Base-by-base conservation (phyloP, 1,140 invertebrate genomes). In the Ganaspis sp. region DNA sequence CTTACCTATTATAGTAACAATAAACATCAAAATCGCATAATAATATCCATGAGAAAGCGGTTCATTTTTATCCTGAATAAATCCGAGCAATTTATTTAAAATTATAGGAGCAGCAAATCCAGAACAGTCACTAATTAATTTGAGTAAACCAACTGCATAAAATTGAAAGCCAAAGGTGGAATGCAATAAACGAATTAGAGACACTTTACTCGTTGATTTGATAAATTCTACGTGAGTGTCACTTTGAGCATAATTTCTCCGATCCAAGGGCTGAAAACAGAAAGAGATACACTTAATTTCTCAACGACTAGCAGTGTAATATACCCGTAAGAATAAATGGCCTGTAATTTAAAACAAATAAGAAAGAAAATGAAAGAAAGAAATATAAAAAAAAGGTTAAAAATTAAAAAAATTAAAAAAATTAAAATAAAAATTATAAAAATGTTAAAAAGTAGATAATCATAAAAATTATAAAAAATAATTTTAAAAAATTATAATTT, bases 21-120 rank as follows among this genome's bases (percentile, higher is more conserved):
- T 76, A 85, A 95, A 94, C 69, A 99, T 92, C 0, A 94, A 94
- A 26, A 90, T 89, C 9, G 97, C 97, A 90, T 97, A 98, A 2
- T 95, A 87, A 89, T 97, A 98, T 84, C 97, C 96, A 87, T 92
- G 90, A 82, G 91, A 90, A 58, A 94, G 89, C 71, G 94, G 92
- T 81, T 95, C 93, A 64, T 92, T 87, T 77, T 93, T 93, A 84
- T 95, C 93, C 89, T 98, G 95, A 72, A 98, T 94, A 88, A 95
- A 98, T 19, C 90, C 92, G 8, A 99, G 94, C 5, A 99, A 90
- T 85, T 92, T 93, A 89, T 96, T 97, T 0, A 99, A 91, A 15
- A 99, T 91, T 45, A 99, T 90, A 0, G 98, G 98, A 1, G 96
- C 96, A 69, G 95, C 94, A 93, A 99, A 99, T 17, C 94, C 95